Conservation (phyloP, 2,888 invertebrate genomes). For the Napeogenes sylphis region DNA sequence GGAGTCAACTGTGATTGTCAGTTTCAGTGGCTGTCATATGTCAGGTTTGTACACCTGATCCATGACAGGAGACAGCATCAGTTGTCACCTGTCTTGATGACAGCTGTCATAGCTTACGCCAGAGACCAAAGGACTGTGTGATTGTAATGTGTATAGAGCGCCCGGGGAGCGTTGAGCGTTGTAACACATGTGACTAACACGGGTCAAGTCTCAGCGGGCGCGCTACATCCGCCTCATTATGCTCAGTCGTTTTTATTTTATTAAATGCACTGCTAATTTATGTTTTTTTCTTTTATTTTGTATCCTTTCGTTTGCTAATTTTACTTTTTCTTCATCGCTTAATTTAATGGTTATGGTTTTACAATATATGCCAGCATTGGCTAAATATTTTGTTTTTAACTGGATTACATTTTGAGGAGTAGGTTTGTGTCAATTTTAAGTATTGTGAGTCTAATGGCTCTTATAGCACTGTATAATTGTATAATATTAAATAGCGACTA, state of each 20-base stretch:
- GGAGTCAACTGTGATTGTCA: not conserved
- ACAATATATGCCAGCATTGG: constrained; percentile 1
- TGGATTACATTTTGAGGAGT: not conserved
- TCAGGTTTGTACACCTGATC: not conserved
- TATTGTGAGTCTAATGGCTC: not conserved
- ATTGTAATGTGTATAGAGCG: constrained; percentile 24
- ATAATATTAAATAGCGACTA: not conserved
- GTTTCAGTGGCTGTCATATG: not conserved
- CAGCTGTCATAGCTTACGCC: constrained; percentile 31
- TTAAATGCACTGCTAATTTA: constrained; percentile 69
- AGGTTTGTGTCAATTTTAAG: not conserved
- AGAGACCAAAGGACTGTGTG: constrained; percentile 36
- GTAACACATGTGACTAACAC: constrained; percentile 1
- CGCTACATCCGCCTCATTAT: constrained; percentile 51
- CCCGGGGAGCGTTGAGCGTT: constrained; percentile 8
- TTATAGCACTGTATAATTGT: not conserved
- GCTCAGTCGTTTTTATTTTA: constrained; percentile 64
- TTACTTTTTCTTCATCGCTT: not conserved
- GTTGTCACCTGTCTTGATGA: constrained; percentile 17
- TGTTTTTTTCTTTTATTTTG: constrained; percentile 41
- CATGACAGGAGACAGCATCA: not conserved
- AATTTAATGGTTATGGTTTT: constrained; percentile 6
- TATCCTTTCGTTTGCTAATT: constrained; percentile 5
- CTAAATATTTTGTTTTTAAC: not conserved
- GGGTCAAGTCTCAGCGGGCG: constrained; percentile 28